These are phyloP conservation scores for Macrotis lagotis DNA, from an alignment of 2,113 vertebrate species.

Conservation along the genomic window DNA sequence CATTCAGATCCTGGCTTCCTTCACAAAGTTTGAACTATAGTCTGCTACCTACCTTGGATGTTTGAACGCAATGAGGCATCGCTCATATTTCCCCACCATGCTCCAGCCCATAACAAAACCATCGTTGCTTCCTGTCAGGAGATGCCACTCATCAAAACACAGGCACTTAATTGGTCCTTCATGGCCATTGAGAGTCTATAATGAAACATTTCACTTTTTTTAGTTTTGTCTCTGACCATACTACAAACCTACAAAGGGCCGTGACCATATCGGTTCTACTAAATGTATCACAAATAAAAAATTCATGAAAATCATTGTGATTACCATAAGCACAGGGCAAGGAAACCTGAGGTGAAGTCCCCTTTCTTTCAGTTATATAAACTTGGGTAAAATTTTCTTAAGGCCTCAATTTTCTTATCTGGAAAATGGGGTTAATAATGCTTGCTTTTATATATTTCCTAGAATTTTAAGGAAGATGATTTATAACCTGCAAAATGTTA, in stretches of 20 bases:
- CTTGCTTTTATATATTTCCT: background rate
- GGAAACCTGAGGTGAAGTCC: background rate
- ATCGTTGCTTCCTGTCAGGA: conserved; percentile 87
- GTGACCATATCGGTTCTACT: background rate
- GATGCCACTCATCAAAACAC: conserved; percentile 89
- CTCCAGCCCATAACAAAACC: conserved; percentile 91
- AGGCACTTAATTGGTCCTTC: conserved; percentile 88
- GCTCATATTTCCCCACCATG: conserved; percentile 81
- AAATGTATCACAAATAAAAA: background rate
- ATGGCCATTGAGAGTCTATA: conserved; percentile 87
- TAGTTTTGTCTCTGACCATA: background rate
- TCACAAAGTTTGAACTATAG: background rate
- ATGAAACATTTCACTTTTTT: conserved; percentile 23
- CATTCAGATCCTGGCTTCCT: background rate
- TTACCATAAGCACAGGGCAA: background rate
- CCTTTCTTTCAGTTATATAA: background rate
- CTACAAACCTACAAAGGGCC: background rate
- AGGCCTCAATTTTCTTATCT: background rate
- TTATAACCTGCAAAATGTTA: background rate
- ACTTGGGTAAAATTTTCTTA: background rate
- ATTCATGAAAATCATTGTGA: background rate
- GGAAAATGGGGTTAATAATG: background rate
- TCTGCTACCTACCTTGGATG: conserved; percentile 89
- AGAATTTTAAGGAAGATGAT: background rate
- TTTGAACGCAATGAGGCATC: conserved; percentile 86